Percentiles rank a stretch among this genome's conserved stretches.
These are phyloP conservation scores for Rhimphoctona megacephalus DNA, from an alignment of 2,888 invertebrate species.

Conservation along the genomic window DNA sequence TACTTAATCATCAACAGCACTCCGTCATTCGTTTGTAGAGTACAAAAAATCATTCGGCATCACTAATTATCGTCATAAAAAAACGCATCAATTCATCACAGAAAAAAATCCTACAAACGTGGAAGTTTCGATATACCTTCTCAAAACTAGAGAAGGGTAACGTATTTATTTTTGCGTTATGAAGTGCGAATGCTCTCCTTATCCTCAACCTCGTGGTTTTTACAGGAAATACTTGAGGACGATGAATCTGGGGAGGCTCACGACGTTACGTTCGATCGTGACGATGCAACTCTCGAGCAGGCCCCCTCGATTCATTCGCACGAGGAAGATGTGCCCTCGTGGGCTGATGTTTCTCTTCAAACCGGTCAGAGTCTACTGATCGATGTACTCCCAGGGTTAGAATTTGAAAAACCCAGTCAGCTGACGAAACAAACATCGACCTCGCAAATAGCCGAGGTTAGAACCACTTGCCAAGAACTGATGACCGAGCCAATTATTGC, in stretches of 20 bases:
- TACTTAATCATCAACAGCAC: neutral
- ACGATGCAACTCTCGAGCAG: conserved; percentile 81
- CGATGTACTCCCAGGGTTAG: conserved; percentile 72
- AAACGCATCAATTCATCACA: conserved; percentile 21
- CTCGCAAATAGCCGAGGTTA: conserved; percentile 72
- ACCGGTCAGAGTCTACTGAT: conserved; percentile 81
- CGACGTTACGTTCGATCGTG: conserved; percentile 74
- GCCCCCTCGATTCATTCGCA: conserved; percentile 81
- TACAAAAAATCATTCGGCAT: conserved; percentile 35
- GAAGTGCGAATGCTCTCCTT: conserved; percentile 7
- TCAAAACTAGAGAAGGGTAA: neutral
- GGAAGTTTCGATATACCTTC: conserved; percentile 3
- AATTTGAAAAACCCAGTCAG: conserved; percentile 74
- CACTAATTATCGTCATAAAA: conserved; percentile 15
- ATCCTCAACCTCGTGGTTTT: conserved; percentile 66
- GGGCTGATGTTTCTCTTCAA: conserved; percentile 83
- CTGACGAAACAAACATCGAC: conserved; percentile 81
- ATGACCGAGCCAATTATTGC: conserved; percentile 72
- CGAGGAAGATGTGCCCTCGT: conserved; percentile 76
- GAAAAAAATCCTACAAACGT: neutral
- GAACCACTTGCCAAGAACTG: conserved; percentile 75
- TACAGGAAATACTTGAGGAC: conserved; percentile 73
- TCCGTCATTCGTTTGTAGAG: conserved; percentile 12
- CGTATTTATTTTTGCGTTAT: neutral
- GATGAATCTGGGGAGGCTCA: conserved; percentile 70